These are phyloP conservation scores for Drosophila ambigua DNA, from an alignment of 1,140 invertebrate genomes.

Conservation along the genomic window DNA sequence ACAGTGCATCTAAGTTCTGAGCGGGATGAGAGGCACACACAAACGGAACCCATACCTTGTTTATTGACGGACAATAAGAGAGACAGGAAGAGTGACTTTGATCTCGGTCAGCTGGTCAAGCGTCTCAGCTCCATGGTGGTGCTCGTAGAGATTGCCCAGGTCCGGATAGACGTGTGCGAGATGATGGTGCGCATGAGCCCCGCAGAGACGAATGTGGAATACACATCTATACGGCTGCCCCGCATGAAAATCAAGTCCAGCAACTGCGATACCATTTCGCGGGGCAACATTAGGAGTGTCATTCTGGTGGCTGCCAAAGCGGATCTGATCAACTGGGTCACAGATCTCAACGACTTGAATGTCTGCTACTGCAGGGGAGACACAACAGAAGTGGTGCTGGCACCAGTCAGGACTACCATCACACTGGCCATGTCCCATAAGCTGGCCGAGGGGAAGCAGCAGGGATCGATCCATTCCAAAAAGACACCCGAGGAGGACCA, in stretches of 20 bases:
- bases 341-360: slow-evolving; percentile 55
- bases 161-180: slow-evolving; percentile 59
- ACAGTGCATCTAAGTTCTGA: slow-evolving; percentile 78
- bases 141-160: slow-evolving; percentile 55
- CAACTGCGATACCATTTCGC: slow-evolving; percentile 47
- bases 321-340: slow-evolving; percentile 59
- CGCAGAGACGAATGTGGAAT: slow-evolving; percentile 26
- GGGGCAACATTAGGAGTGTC: slow-evolving; percentile 54
- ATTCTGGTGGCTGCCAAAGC: slow-evolving; percentile 28
- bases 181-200: slow-evolving; percentile 33
- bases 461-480: not conserved
- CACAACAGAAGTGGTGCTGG: slow-evolving; percentile 38
- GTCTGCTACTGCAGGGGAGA: slow-evolving; percentile 32
- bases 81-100: not conserved
- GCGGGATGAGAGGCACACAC: slow-evolving; percentile 64
- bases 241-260: slow-evolving; percentile 51
- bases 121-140: slow-evolving; percentile 47
- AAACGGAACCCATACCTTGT: slow-evolving; percentile 30
- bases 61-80: not conserved
- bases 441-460: not conserved
- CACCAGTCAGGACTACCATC: slow-evolving; percentile 86
- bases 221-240: slow-evolving; percentile 53
- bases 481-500: not conserved
- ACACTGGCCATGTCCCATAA: slow-evolving; percentile 82
- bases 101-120: slow-evolving; percentile 38